Conservation (phyloP, 2,888 invertebrate genomes). For the Sinopyrophorus schimmeli region DNA sequence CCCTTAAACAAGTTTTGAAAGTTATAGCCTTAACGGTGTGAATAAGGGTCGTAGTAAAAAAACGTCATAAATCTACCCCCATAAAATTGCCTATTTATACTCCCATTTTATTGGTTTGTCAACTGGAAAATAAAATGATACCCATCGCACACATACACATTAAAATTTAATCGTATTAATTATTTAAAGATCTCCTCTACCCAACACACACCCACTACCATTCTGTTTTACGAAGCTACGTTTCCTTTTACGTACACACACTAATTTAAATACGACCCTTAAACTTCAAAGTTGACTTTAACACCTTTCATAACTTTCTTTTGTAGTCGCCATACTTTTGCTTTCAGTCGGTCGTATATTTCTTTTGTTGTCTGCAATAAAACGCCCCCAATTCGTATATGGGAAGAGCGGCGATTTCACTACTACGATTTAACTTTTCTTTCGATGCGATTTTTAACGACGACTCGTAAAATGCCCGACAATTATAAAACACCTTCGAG, state of each 20-base stretch:
- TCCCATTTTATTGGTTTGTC: slow-evolving; percentile 18
- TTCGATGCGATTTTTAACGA: too few species aligned
- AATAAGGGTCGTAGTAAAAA: slow-evolving; percentile 17
- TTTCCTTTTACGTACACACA: neutral
- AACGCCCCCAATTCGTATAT: neutral
- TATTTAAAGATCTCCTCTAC: slow-evolving; percentile 4
- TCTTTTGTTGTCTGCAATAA: slow-evolving; percentile 3
- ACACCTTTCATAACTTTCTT: slow-evolving; percentile 12
- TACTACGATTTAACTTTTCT: too few species aligned
- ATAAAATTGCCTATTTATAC: slow-evolving; percentile 19
- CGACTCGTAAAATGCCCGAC: too few species aligned
- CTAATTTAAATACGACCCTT: neutral
- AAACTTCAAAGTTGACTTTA: slow-evolving; percentile 4
- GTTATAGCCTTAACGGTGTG: slow-evolving; percentile 13
- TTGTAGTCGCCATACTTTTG: slow-evolving; percentile 4
- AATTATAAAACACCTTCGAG: too few species aligned
- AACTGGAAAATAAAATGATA: slow-evolving; percentile 17
- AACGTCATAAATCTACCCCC: slow-evolving; percentile 16
- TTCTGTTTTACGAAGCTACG: too few species aligned
- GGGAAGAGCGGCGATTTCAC: neutral
- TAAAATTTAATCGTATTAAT: slow-evolving; percentile 3
- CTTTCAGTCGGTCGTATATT: slow-evolving; percentile 8
- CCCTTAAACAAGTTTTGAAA: slow-evolving; percentile 19
- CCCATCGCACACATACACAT: too few species aligned
- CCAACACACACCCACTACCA: too few species aligned